Conservation (phyloP, 23 tunicate genomes). For the Oikopleura vanhoeffeni region DNA sequence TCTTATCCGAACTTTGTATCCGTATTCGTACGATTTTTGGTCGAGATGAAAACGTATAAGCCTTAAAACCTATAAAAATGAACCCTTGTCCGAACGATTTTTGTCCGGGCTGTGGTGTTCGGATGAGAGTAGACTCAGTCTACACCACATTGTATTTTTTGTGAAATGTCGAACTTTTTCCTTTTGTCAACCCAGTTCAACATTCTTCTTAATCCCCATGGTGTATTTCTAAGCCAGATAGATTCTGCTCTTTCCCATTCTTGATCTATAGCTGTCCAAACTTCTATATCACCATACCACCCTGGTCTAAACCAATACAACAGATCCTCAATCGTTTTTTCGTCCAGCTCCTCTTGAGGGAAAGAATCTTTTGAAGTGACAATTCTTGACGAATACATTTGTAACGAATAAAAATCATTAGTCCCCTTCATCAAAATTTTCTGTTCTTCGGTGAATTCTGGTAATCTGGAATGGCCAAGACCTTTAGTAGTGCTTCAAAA, state of each 20-base stretch:
- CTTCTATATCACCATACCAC: conserved; percentile 6
- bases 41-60: no score
- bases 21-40: no score
- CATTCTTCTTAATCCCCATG: conserved; percentile 70
- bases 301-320: not conserved
- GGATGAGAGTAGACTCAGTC: no score
- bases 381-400: conserved; percentile 41
- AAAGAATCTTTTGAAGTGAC: not conserved
- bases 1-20: no score
- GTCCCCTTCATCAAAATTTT: conserved; percentile 35
- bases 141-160: no score
- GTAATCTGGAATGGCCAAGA: conserved; percentile 55
- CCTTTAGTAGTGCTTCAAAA: no score
- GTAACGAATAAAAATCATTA: conserved; percentile 72
- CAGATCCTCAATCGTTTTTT: not conserved
- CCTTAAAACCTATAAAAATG: no score
- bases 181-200: conserved; percentile 56
- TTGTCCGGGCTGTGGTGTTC: no score
- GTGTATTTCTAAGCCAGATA: conserved; percentile 56
- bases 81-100: no score
- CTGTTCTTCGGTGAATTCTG: conserved; percentile 63
- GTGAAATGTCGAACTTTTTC: no score
- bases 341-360: not conserved
- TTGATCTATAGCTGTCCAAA: not conserved
- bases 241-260: conserved; percentile 29